Conservation (phyloP, 1,140 invertebrate genomes). For the Zophobas morio region DNA sequence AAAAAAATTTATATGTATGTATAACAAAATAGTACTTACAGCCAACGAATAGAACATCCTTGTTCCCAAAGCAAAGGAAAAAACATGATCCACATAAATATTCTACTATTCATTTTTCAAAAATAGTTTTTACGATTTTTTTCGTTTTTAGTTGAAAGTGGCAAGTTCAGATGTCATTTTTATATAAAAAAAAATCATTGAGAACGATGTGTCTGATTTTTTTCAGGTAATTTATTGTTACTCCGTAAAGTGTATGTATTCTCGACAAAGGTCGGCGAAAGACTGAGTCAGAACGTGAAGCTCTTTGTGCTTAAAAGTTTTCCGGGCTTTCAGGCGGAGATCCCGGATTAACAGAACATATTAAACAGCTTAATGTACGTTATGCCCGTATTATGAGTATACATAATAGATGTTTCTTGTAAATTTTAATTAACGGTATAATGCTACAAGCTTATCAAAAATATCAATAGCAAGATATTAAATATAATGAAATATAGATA, state of each 20-base stretch:
- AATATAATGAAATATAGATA: too few species aligned
- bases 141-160: too few species aligned
- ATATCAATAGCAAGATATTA: too few species aligned
- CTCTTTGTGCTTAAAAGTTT: conserved; percentile 41
- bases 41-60: conserved; percentile 36
- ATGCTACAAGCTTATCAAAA: background rate
- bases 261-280: conserved; percentile 42
- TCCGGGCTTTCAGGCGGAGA: conserved; percentile 39
- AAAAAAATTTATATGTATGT: background rate
- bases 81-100: conserved; percentile 26
- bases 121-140: background rate
- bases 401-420: background rate
- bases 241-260: background rate
- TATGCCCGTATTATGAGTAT: conserved; percentile 3
- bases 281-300: conserved; percentile 36
- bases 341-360: conserved; percentile 25
- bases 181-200: too few species aligned
- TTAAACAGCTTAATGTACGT: conserved; percentile 8
- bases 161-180: too few species aligned
- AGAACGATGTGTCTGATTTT: background rate
- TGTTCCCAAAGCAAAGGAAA: conserved; percentile 19
- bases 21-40: conserved; percentile 46
- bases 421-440: conserved; percentile 1
- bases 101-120: conserved; percentile 26
- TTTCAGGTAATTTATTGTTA: background rate